Base-by-base conservation (phyloP, 2,113 vertebrate species). In the Triplophysa siluroides region DNA sequence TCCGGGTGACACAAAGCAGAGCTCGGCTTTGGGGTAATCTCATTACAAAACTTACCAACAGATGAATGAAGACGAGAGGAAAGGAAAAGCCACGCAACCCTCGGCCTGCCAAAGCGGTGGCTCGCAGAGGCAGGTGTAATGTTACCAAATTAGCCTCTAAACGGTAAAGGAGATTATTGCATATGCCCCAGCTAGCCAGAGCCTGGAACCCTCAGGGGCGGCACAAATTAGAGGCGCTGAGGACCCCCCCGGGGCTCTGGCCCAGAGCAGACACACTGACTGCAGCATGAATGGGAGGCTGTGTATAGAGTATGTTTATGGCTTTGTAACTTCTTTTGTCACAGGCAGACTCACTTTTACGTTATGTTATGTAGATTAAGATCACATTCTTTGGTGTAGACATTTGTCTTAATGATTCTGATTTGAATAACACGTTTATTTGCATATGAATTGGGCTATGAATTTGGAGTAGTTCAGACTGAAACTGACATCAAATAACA, bases 91-190 rank as follows among this genome's bases (percentile, higher is more conserved):
- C 79, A 87, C 86, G 82, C 87, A 85, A 88, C 86, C 86, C 89
- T 83, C 83, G 83, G 86, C 74, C 81, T 86, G 86, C 89, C 89
- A 89, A 86, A 89, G 86, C 86, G 77, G 83, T 82, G 86, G 90
- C 91, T 91, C 90, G 89, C 81, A 85, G 90, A 92, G 90, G 90
- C 92, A 93, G 92, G 92, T 93, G 91, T 93, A 93, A 92, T 91
- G 91, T 92, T 93, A 92, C 90, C 91, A 93, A 93, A 93, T 93
- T 93, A 93, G 90, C 90, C 90, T 90, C 90, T 93, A 93, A 93
- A 92, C 85, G 90, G 88, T 92, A 92, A 93, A 93, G 92, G 90
- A 93, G 92, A 93, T 93, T 93, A 93, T 92, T 91, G 90, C 91
- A 91, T 91, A 92, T 91, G 87, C 77, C 88, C 87, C 88, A 88